These are phyloP conservation scores for Amyelois transitella DNA, from an alignment of 1,140 invertebrate genomes.

Conservation along the genomic window DNA sequence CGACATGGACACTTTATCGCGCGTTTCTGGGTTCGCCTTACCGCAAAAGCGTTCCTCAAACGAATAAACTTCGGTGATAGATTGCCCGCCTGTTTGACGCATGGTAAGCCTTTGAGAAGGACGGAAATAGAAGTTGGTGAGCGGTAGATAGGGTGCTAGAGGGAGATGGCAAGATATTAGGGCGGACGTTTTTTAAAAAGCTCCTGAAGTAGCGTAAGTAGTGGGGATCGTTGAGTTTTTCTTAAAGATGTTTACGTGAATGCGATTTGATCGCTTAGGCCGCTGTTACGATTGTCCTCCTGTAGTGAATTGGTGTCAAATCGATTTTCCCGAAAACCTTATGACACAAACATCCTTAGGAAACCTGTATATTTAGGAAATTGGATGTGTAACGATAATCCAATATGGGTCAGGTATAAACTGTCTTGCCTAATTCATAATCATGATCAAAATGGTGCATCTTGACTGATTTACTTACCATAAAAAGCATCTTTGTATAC, in stretches of 20 bases:
- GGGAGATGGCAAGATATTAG: constrained; percentile 31
- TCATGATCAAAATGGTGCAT: too few species aligned
- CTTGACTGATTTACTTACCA: too few species aligned
- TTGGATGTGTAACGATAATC: too few species aligned
- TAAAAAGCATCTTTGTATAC: too few species aligned
- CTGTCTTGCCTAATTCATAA: too few species aligned
- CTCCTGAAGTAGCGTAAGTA: constrained; percentile 61
- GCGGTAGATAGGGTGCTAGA: constrained; percentile 13
- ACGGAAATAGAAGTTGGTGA: constrained; percentile 19
- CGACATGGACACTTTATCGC: constrained; percentile 39
- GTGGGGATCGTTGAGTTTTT: constrained; percentile 73
- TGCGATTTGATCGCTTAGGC: constrained; percentile 65
- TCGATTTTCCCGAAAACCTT: too few species aligned
- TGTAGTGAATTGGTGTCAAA: constrained; percentile 45
- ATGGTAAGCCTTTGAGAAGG: constrained; percentile 55
- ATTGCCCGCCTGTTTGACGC: constrained; percentile 62
- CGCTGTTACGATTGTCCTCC: constrained; percentile 29
- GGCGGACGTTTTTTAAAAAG: constrained; percentile 67
- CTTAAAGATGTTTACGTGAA: constrained; percentile 72
- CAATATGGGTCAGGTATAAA: too few species aligned
- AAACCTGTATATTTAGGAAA: too few species aligned
- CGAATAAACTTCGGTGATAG: constrained; percentile 71
- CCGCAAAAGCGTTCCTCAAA: constrained; percentile 66
- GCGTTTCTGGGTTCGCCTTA: constrained; percentile 43
- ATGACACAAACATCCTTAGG: too few species aligned